Base-by-base conservation (phyloP, 2,113 vertebrate genomes). In the Dipodomys spectabilis region DNA sequence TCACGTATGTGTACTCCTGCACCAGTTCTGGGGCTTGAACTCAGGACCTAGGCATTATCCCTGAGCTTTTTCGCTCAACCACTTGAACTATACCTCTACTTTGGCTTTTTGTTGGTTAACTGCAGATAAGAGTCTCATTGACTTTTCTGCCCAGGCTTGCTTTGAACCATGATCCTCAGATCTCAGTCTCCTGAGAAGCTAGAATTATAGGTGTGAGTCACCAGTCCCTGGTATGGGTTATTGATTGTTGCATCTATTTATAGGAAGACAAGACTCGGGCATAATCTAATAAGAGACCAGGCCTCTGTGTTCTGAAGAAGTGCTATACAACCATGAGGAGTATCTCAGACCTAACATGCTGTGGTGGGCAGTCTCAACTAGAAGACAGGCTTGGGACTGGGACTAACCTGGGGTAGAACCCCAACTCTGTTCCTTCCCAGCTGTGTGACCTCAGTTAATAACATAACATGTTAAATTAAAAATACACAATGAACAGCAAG, bases 401-500 rank as follows among this genome's bases (percentile, higher is more conserved):
- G 7, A 5, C 10, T 39, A 45, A 60, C 25, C 25, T 25, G 18
- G n/a, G n/a, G 2, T 1, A 35, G 32, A 68, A 72, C 22, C 80
- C 80, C 12, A 80, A 28, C 53, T 88, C 82, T 79, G 79, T 18
- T 74, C 49, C 73, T 82, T 62, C 53, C 23, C 32, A 12, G 64
- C 83, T 60, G 23, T 87, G 78, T 74, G 22, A 64, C 35, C 53
- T 81, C 83, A 75, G 60, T 45, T 60, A 87, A 39, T 77, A 62
- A 28, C 45, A 44, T n/a, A 75, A 65, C 28, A 81, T n/a, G 32
- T 19, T 86, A 75, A 88, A 39, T 92, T 96, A 81, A 91, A 96
- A 88, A 90, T 84, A 90, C 18, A 32, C 87, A 79, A 94, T 39
- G 53, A 49, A 12, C 62, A 57, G 53, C 15, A 57, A 13, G 53